These are phyloP conservation scores for Trachelus troglodyta DNA, from an alignment of 2,888 invertebrate genomes.

Conservation along the genomic window DNA sequence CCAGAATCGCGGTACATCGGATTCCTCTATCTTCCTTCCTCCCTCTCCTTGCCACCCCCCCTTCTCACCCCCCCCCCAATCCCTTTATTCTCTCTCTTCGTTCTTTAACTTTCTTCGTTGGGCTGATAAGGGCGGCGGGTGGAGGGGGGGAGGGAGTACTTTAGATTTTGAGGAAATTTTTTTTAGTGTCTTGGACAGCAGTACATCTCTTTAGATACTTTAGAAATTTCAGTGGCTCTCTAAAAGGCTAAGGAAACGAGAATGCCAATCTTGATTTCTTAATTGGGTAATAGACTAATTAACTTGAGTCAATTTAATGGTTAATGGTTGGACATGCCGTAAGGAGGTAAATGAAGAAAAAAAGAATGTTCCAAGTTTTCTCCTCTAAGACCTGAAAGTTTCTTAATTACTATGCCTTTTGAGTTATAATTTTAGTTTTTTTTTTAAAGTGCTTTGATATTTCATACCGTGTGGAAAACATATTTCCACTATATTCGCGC, in stretches of 20 bases:
- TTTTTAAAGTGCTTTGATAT: neutral
- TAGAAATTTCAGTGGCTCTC: too few species aligned
- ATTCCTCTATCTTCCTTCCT: constrained; percentile 19
- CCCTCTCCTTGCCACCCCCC: neutral
- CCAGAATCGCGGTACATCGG: neutral
- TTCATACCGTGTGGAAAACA: neutral
- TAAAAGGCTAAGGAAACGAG: neutral
- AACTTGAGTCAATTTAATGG: neutral
- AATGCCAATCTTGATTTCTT: neutral
- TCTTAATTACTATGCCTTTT: neutral
- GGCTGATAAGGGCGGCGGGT: neutral
- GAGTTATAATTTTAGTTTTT: neutral
- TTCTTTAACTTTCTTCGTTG: neutral
- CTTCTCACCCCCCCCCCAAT: too few species aligned
- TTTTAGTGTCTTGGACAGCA: neutral
- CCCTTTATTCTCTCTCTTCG: constrained; percentile 3
- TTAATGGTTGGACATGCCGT: neutral
- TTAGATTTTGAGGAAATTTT: neutral
- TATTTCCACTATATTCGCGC: neutral
- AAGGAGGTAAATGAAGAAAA: neutral
- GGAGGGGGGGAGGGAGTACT: neutral
- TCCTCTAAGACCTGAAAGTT: neutral
- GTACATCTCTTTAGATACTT: too few species aligned
- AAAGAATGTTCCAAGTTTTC: neutral
- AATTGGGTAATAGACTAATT: neutral